Evolutionary conservation across 2,888 invertebrate species (phyloP), one percentile per base, ranked within the genome.

Genomic region (Ectemnius lituratus): DNA sequence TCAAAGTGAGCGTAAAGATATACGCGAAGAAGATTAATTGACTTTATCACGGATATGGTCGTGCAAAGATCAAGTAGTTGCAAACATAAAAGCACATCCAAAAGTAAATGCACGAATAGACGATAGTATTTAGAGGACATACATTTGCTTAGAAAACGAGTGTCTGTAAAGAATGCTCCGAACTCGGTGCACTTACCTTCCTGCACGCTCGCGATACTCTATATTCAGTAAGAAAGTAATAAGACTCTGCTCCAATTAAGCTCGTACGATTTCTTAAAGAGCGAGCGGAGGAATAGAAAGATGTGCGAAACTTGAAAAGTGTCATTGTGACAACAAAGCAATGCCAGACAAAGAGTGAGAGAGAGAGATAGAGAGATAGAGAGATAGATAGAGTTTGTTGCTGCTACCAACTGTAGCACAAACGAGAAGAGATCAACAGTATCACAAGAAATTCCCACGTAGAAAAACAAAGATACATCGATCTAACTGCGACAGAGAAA

Each of bases 231-330:
- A 37, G 2, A 37, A 37, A 37, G 37, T 37, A 2, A 37, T 37
- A 37, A 37, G 37, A 37, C 37, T 37, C 37, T 6, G 37, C 37
- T 37, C 37, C 37, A 37, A 37, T 37, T 0, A 37, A 37, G 37
- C 37, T 37, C 37, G 2, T 37, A 37, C 37, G 8, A 52, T 52
- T 13, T 52, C 4, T 14, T 14, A 16, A 16, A 4, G 52, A 52
- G 18, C 18, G 45, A 58, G 37, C 27, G 37, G 67, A 68, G 52
- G 56, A 45, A 56, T 61, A 46, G 58, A 11, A 28, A 8, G 4
- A 56, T 68, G 45, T 67, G 66, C 68, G 49, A 14, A 70, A 11
- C 45, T 70, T n/a, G 60, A 45, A 67, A 47, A 49, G 52, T 2
- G 16, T 16, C 47, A 52, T 52, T 6, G 16, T 52, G 52, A 61